A percentile compares a stretch with the other conserved stretches of the same genome.
Conservation (phyloP, 23 tunicate species). For the Halocynthia roretzi region DNA sequence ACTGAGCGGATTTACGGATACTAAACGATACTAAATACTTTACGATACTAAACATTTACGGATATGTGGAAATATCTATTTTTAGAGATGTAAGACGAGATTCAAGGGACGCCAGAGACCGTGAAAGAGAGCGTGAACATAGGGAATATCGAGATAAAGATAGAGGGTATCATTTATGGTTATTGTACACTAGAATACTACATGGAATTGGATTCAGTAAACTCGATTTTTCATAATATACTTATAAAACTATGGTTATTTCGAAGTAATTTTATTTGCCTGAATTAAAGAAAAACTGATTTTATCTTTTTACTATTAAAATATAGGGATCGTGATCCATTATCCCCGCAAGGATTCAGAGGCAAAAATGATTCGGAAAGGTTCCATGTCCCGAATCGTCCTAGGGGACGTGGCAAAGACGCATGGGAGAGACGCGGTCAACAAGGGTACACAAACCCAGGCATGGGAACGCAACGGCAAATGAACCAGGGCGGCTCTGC, state of each 20-base stretch:
- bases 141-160: slow-evolving; percentile 11
- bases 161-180: not conserved
- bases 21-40: too few relatives aligned
- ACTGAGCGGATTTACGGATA: too few relatives aligned
- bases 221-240: too few relatives aligned
- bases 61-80: not conserved
- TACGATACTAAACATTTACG: too few relatives aligned
- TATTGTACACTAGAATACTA: too few relatives aligned
- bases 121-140: slow-evolving; percentile 1
- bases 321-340: not conserved
- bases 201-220: too few relatives aligned
- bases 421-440: not conserved
- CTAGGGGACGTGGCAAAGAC: slow-evolving; percentile 5
- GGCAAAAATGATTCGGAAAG: slow-evolving; percentile 8
- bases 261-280: not conserved
- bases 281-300: not conserved
- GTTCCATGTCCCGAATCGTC: not conserved
- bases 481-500: not conserved
- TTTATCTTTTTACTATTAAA: not conserved
- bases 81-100: not conserved
- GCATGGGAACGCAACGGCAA: not conserved
- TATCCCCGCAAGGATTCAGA: not conserved
- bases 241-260: too few relatives aligned
- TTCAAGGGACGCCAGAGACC: slow-evolving; percentile 1
- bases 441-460: not conserved